Base-by-base conservation (phyloP, 2,888 invertebrate genomes). In the Apamea monoglypha region DNA sequence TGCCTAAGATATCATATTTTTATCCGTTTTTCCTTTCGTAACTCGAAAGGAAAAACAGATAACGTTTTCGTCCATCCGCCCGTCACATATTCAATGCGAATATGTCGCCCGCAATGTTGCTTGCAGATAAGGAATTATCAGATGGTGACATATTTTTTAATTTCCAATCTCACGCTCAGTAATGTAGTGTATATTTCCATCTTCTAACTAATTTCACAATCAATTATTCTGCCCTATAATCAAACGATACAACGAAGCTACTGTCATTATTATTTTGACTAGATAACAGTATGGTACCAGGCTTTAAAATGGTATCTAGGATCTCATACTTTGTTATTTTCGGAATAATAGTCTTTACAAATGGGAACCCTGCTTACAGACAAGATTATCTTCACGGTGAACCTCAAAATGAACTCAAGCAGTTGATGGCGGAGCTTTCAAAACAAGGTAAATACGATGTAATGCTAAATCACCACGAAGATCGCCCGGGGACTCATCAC, bases 101-200 rank as follows among this genome's bases (percentile, higher is more conserved):
- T 64, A 77, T 16, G 7, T 32, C 25, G 12, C 10, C 2, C 2
- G 5, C 25, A 64, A 7, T 53, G 1, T 12, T 21, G 44, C 32
- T 44, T 21, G 10, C 12, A 71, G 61, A 78, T 69, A 67, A 61
- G 50, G 53, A 40, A 74, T 53, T 70, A 78, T 64, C 12, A 47
- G 14, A 53, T 56, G 69, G 61, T 44, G 64, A 64, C 36, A 47
- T 2, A 44, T 74, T 63, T 76, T 68, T 40, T 63, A 70, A 71
- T 86, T 76, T 36, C 64, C 83, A 91, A 91, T 91, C 74, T 74
- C 90, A 91, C 83, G 90, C 80, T 86, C 44, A 81, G 84, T 88
- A 88, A 87, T 68, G 29, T 67, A 32, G 47, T 64, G 40, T 29
- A 78, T 53, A 72, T 68, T 61, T 74, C 25, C 72, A 76, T 75